phyloP scores from a whole-genome alignment of 1,140 invertebrate genomes.

The Tyrophagus putrescentiae region DNA sequence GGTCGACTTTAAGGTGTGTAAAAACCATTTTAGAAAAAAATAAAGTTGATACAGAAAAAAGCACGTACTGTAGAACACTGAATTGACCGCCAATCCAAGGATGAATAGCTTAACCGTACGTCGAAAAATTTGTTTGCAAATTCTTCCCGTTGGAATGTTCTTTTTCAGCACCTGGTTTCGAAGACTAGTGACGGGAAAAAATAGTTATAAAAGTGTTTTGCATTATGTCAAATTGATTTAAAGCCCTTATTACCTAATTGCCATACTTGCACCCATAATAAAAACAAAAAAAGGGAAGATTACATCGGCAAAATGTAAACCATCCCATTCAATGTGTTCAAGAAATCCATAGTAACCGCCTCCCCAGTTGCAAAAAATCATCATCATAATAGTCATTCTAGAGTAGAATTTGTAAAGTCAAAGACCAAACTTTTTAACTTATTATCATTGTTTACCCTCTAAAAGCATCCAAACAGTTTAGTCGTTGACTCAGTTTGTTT shows the following conservation, averaged over 20 bases:
- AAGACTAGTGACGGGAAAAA: too few species aligned
- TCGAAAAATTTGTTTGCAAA: constrained; percentile 37
- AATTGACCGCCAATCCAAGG: constrained; percentile 46
- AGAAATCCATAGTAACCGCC: too few species aligned
- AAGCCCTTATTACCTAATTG: constrained; percentile 9
- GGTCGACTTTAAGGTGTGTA: neutral
- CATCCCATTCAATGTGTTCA: constrained; percentile 84
- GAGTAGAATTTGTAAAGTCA: too few species aligned
- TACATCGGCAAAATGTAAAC: constrained; percentile 73
- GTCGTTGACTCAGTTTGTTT: constrained; percentile 7
- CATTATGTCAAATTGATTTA: neutral
- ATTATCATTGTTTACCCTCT: constrained; percentile 14
- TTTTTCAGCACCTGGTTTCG: neutral
- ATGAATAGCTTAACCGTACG: constrained; percentile 44
- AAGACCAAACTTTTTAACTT: too few species aligned
- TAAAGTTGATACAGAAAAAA: neutral
- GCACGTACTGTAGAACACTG: constrained; percentile 39
- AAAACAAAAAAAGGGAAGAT: constrained; percentile 81
- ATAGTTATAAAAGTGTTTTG: neutral
- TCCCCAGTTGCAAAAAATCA: constrained; percentile 84
- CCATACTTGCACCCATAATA: constrained; percentile 25
- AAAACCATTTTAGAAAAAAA: neutral
- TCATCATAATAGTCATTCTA: constrained; percentile 40
- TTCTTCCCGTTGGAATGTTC: constrained; percentile 28
- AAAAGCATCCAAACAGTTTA: constrained; percentile 2